Conservation (phyloP, 2,797 vertebrate species). For the Acestrorhynchus altus region DNA sequence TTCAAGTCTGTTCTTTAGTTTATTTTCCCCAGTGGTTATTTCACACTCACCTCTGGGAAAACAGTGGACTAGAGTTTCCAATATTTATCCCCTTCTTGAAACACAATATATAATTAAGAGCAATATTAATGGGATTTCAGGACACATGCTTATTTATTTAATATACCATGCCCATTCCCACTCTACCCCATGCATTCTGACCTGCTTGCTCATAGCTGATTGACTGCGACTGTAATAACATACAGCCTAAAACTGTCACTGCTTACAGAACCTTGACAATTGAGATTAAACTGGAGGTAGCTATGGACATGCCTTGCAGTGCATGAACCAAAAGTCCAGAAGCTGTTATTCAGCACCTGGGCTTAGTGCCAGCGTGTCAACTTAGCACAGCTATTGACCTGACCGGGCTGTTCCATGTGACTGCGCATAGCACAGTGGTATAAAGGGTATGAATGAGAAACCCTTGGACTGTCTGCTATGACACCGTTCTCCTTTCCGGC, state of each 20-base stretch:
- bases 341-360: not conserved
- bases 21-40: not conserved
- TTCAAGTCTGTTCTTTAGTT: not conserved
- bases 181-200: not conserved
- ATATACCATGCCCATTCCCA: not conserved
- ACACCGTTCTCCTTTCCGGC: not conserved
- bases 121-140: not conserved
- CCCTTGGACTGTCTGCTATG: slow-evolving; percentile 4
- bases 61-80: not conserved
- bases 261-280: slow-evolving; percentile 3
- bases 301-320: slow-evolving; percentile 4
- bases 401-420: slow-evolving; percentile 3
- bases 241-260: not conserved
- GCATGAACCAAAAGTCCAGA: slow-evolving; percentile 4
- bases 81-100: not conserved
- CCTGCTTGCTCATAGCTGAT: not conserved
- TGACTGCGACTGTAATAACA: not conserved
- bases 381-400: not conserved
- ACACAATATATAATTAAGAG: not conserved
- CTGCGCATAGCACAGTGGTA: not conserved
- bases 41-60: not conserved
- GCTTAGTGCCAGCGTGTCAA: slow-evolving; percentile 9
- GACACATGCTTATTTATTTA: not conserved
- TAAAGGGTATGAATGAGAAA: not conserved
- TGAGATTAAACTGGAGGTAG: slow-evolving; percentile 13